Conservation (phyloP, 2,888 invertebrate genomes). For the Drosophila koepferae region DNA sequence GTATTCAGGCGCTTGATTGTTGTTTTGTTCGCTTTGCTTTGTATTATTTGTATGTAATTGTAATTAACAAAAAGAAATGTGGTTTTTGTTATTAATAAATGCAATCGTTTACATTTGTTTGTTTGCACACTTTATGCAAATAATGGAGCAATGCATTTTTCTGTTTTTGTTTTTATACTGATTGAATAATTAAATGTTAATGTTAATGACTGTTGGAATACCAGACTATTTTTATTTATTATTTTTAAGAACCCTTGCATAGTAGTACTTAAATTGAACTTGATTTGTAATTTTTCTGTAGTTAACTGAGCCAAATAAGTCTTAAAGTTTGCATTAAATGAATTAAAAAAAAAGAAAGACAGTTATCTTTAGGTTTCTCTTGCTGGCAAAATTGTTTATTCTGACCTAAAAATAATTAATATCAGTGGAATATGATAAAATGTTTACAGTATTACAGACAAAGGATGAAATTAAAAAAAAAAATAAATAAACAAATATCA, state of each 20-base stretch:
- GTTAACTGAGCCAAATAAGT: background rate
- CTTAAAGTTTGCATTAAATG: background rate
- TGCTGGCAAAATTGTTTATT: background rate
- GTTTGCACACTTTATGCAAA: constrained; percentile 3
- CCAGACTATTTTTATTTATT: background rate
- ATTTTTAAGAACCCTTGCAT: too few relatives aligned
- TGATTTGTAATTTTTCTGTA: background rate
- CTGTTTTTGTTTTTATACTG: background rate
- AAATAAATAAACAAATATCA: background rate
- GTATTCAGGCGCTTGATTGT: constrained; percentile 15
- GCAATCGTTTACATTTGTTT: background rate
- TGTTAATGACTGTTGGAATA: background rate
- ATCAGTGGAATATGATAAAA: background rate
- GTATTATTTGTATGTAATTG: background rate
- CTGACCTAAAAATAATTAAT: background rate
- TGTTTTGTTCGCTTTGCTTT: background rate
- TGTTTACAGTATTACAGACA: background rate
- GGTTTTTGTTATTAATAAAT: constrained; percentile 11
- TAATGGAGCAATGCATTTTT: background rate
- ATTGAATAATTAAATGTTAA: background rate
- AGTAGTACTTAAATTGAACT: too few relatives aligned
- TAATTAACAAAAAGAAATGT: constrained; percentile 4
- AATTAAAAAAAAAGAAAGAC: background rate
- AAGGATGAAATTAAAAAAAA: background rate
- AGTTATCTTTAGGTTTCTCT: background rate